Evolutionary conservation across 2,888 invertebrate genomes (phyloP).

Genomic region (Chymomyza caudatula): DNA sequence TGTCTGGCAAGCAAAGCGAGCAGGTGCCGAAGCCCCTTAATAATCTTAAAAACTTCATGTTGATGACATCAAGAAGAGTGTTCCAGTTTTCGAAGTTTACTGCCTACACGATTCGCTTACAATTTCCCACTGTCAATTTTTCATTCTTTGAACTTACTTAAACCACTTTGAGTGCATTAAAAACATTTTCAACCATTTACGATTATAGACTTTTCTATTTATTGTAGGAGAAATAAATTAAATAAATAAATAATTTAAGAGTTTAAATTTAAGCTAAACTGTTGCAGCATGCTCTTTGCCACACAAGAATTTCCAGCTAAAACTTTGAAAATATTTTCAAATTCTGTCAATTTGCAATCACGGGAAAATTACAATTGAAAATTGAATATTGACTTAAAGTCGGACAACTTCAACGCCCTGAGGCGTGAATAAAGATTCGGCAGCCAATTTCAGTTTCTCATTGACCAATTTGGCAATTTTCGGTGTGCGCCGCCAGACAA

Average conservation of each 20-base stretch:
- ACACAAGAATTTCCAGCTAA: neutral
- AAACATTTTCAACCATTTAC: neutral
- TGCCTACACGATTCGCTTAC: no score
- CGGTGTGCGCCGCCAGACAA: slow-evolving; percentile 90
- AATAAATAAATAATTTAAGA: slow-evolving; percentile 65
- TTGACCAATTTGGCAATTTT: slow-evolving; percentile 91
- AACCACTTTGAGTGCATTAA: neutral
- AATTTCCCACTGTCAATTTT: neutral
- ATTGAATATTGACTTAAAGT: slow-evolving; percentile 52
- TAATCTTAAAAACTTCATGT: no score
- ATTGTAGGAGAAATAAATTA: slow-evolving; percentile 42
- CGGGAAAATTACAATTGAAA: neutral
- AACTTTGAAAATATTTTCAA: neutral
- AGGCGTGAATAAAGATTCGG: slow-evolving; percentile 76
- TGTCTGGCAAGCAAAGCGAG: no score
- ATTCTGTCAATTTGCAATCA: neutral
- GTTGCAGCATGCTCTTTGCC: slow-evolving; percentile 13
- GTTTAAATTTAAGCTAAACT: slow-evolving; percentile 47
- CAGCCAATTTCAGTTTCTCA: slow-evolving; percentile 83
- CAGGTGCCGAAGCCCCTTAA: no score
- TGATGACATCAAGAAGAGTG: no score
- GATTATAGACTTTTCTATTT: neutral
- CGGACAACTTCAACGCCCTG: slow-evolving; percentile 76
- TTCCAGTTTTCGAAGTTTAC: no score
- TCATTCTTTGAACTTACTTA: neutral